Evolutionary conservation across 2,888 invertebrate genomes (phyloP).

Genomic region (Lagria hirta): DNA sequence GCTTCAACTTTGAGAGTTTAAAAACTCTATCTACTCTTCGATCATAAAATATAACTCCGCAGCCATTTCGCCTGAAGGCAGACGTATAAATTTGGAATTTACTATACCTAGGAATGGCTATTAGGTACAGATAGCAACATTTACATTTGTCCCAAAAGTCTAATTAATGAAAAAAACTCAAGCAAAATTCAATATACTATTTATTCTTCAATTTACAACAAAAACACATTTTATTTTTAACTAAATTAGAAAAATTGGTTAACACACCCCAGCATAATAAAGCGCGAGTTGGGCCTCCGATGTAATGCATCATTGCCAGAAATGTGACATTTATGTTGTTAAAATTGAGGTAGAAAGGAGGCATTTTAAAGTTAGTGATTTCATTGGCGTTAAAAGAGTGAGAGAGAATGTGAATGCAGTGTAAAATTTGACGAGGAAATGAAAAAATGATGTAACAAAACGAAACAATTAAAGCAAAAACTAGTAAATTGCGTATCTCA

Average conservation of each 20-base stretch:
- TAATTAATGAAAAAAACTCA: too few relatives aligned
- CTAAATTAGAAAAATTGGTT: slow-evolving; percentile 38
- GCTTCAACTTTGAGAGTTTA: too few relatives aligned
- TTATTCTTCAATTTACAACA: too few relatives aligned
- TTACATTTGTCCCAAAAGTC: too few relatives aligned
- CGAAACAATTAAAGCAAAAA: slow-evolving; percentile 43
- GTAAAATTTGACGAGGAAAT: slow-evolving; percentile 44
- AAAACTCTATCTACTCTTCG: too few relatives aligned
- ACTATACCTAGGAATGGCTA: too few relatives aligned
- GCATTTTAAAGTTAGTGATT: slow-evolving; percentile 42
- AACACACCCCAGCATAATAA: slow-evolving; percentile 37
- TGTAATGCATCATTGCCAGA: slow-evolving; percentile 45
- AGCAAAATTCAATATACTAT: too few relatives aligned
- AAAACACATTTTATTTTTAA: slow-evolving; percentile 34
- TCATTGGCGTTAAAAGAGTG: slow-evolving; percentile 30
- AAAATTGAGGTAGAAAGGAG: slow-evolving; percentile 43
- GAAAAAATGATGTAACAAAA: slow-evolving; percentile 44
- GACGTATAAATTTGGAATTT: too few relatives aligned
- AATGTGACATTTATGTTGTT: slow-evolving; percentile 35
- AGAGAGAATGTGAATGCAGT: slow-evolving; percentile 38
- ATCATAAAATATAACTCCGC: too few relatives aligned
- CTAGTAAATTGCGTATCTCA: slow-evolving; percentile 40
- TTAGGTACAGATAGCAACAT: too few relatives aligned
- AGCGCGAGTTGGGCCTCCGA: slow-evolving; percentile 38
- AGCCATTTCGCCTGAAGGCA: too few relatives aligned